These are phyloP conservation scores for Scatophagus argus DNA, from an alignment of 2,113 vertebrate species.

Conservation along the genomic window DNA sequence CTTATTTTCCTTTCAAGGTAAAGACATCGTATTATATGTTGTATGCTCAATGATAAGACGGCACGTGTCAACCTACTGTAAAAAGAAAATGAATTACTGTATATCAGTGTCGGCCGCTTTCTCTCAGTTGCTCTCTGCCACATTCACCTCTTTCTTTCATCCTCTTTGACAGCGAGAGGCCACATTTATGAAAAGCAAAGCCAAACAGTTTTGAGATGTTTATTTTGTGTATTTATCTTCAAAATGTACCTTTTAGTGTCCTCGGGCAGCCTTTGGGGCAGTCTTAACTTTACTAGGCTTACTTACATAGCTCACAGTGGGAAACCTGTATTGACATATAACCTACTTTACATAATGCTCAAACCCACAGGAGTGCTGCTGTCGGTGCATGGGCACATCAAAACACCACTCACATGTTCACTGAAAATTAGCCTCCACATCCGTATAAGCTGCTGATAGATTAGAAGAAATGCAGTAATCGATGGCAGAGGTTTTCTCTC, in stretches of 20 bases:
- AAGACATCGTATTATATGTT: constrained; percentile 7
- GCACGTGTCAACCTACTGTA: neutral
- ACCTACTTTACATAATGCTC: constrained; percentile 65
- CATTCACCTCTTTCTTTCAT: constrained; percentile 6
- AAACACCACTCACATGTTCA: constrained; percentile 63
- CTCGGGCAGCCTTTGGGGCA: constrained; percentile 28
- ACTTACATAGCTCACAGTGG: constrained; percentile 33
- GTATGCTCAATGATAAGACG: neutral
- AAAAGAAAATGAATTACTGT: constrained; percentile 10
- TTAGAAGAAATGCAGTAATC: constrained; percentile 61
- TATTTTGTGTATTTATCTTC: constrained; percentile 17
- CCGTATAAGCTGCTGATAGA: constrained; percentile 60
- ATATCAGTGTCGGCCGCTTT: neutral
- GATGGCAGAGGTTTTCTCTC: constrained; percentile 53
- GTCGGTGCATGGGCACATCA: constrained; percentile 38
- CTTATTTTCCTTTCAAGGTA: constrained; percentile 21
- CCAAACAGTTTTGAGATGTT: constrained; percentile 7
- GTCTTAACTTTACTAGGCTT: constrained; percentile 25
- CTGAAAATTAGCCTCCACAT: constrained; percentile 66
- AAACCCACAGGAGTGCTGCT: constrained; percentile 30
- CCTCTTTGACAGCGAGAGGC: constrained; percentile 5
- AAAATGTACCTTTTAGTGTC: constrained; percentile 28
- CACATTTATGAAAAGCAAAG: neutral
- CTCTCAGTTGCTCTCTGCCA: neutral
- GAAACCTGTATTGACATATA: constrained; percentile 58